These are phyloP conservation scores for Trichopria drosophilae DNA, from an alignment of 2,888 invertebrate genomes.

Conservation along the genomic window DNA sequence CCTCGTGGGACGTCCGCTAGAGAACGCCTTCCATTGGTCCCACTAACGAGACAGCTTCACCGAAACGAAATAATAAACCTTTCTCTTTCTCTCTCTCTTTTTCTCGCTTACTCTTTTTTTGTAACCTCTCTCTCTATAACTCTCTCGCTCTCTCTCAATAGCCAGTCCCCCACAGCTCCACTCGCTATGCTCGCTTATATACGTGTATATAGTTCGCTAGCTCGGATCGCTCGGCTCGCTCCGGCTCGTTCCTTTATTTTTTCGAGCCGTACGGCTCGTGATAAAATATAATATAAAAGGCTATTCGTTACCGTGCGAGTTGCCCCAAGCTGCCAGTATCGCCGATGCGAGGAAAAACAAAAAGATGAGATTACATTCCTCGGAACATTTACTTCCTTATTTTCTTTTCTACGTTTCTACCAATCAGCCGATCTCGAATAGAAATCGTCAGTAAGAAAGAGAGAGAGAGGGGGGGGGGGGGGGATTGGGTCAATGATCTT, in stretches of 20 bases:
- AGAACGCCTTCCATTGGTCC: constrained; percentile 53
- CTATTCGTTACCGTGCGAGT: constrained; percentile 41
- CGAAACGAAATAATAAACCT: constrained; percentile 53
- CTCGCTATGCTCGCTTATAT: constrained; percentile 4
- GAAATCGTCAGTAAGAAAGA: background rate
- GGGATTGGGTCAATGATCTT: background rate
- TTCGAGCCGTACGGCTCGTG: constrained; percentile 36
- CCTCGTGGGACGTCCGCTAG: constrained; percentile 53
- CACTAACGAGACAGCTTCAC: constrained; percentile 54
- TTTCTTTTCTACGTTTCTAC: background rate
- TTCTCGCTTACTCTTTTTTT: constrained; percentile 8
- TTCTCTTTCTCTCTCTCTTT: constrained; percentile 31
- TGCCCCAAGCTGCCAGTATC: constrained; percentile 30
- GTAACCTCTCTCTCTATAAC: constrained; percentile 11
- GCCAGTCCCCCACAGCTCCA: constrained; percentile 2
- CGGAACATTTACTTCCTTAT: background rate
- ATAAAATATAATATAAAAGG: constrained; percentile 50
- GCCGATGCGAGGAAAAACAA: constrained; percentile 28
- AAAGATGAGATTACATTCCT: constrained; percentile 22
- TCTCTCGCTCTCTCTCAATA: constrained; percentile 11
- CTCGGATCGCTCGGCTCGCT: constrained; percentile 24
- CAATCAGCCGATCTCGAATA: background rate
- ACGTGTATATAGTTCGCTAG: too few relatives aligned
- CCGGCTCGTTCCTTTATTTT: constrained; percentile 30
- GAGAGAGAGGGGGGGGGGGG: background rate